Base-by-base conservation (phyloP, 2,888 invertebrate genomes). In the Drosophila lacicola region DNA sequence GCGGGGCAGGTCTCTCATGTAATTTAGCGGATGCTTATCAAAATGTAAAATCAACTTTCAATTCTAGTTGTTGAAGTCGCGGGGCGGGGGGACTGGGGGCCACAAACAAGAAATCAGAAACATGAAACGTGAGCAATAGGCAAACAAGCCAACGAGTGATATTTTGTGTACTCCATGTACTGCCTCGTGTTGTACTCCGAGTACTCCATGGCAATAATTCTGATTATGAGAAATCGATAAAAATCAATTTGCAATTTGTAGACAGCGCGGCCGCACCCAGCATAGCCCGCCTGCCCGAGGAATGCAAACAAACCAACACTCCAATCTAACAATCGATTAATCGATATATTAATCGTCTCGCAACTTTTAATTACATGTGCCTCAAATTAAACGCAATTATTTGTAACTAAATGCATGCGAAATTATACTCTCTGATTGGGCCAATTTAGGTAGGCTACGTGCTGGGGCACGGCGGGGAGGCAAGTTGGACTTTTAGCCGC, bases 181-280 rank as follows among this genome's bases (percentile, higher is more conserved):
- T 21, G 29, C 29, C 8, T 29, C 29, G 29, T 29, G 29, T 29
- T 29, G 56, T 49, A 65, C 45, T 44, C 19, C 29, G 17, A 13
- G 37, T 62, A 62, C 21, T 9, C 42, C 51, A 29, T 64, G 66
- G 70, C 78, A 81, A 81, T 88, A 70, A 79, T 80, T 82, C 69
- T 78, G 89, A 86, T 86, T 84, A 88, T 80, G 73, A 68, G 73
- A 79, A 72, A 81, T 87, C 89, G 88, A 85, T 89, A 89, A 89
- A 84, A 85, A 85, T 89, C 89, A 85, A 85, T 88, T 86, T 80
- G 79, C 84, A 83, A 83, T 85, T 88, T 88, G 86, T 77, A 74
- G 82, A 78, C 85, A 77, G 61, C 47, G 39, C 47, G 41, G 61
- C 68, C 81, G 74, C 86, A 74, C 82, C 82, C 80, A 76, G 46